Percentiles rank a stretch among this genome's conserved stretches.
Evolutionary conservation across 1,140 invertebrate species (phyloP).

Genomic region (Oryctes rhinoceros): DNA sequence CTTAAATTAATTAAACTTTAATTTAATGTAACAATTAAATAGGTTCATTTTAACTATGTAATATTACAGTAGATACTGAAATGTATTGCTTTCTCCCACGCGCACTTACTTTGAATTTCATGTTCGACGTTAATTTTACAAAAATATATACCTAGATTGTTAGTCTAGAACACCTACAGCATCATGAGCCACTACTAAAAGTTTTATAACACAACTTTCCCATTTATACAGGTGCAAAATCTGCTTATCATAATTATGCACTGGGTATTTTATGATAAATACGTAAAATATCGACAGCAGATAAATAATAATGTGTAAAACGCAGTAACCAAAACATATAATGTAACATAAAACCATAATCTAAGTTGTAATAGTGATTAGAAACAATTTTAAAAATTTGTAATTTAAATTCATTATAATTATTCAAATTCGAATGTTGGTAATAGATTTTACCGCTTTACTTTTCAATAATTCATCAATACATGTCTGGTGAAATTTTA

Average conservation of each 20-base stretch:
- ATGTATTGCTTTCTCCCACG: neutral
- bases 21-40: neutral
- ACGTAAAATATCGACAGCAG: neutral
- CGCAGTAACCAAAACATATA: too few relatives aligned
- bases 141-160: neutral
- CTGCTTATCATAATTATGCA: constrained; percentile 30
- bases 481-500: neutral
- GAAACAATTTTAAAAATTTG: too few relatives aligned
- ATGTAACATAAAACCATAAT: too few relatives aligned
- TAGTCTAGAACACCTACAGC: constrained; percentile 8
- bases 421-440: too few relatives aligned
- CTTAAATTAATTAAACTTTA: constrained; percentile 7
- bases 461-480: too few relatives aligned
- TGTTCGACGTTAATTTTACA: neutral
- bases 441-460: too few relatives aligned
- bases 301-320: too few relatives aligned
- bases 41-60: neutral
- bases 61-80: neutral
- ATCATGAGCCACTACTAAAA: constrained; percentile 26
- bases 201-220: constrained; percentile 20
- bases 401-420: too few relatives aligned
- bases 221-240: constrained; percentile 33
- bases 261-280: neutral
- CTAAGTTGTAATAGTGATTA: too few relatives aligned
- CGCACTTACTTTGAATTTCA: constrained; percentile 33